Evolutionary conservation across 2,888 invertebrate species (phyloP), one percentile per base, ranked within the genome.

Genomic region (Napeogenes inachia): DNA sequence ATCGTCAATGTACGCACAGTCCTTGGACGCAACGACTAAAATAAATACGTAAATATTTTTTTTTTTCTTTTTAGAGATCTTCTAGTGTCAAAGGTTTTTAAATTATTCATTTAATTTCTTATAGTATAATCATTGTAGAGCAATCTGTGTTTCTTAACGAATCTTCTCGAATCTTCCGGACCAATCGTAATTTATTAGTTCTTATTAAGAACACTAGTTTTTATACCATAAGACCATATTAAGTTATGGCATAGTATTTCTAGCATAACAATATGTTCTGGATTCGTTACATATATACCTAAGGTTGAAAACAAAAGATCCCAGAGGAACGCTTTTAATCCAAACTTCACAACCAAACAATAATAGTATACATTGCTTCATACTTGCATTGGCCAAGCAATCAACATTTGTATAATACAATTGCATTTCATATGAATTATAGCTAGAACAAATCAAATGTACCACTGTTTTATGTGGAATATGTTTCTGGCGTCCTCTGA

Each of bases 381-480:
- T 50, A 30, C 50, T 8, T 30, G 30, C 50, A 50, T 21, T 50
- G 12, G 50, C 50, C 10, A 50, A n/a, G 50, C 50, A 50, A 50
- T 50, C 50, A 30, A 50, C 50, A 30, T 50, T 50, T 50, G 21
- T 50, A 50, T 50, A 50, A 50, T 21, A 50, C 50, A 50, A 50
- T 50, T 50, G 50, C 50, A 50, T 50, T 50, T 50, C 58, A 45
- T 56, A 63, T 65, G 65, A 65, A 65, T 67, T 67, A 67, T 62
- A 59, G 59, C 60, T 47, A 50, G 53, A 59, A 67, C 67, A 62
- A 64, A 67, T 67, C 64, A 67, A 62, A 67, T 62, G 59, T 65
- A 67, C 61, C 59, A 33, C 59, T 61, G 65, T 65, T 65, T 67
- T 62, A 65, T 65, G 65, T 59, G 59, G 64, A 65, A 65, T 67